phyloP scores from a whole-genome alignment of 1,140 invertebrate genomes.

The Lysiphlebus fabarum region DNA sequence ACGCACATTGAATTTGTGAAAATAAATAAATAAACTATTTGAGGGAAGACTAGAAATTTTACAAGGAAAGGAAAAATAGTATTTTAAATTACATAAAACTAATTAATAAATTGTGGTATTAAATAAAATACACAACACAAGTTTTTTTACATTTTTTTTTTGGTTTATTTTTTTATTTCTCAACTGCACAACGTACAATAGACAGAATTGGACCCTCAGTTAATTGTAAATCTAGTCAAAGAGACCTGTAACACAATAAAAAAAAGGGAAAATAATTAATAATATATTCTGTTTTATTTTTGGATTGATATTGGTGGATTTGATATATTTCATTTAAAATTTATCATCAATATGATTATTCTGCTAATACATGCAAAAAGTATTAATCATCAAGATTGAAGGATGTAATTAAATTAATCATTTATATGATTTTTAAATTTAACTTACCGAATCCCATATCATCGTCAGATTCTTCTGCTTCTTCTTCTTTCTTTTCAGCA shows the following conservation, averaged over 20 bases:
- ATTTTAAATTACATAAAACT: too few species aligned
- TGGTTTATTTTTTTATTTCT: too few species aligned
- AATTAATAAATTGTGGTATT: too few species aligned
- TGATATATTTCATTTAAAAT: slow-evolving; percentile 38
- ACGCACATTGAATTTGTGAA: too few species aligned
- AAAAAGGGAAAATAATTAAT: slow-evolving; percentile 22
- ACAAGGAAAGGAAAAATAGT: too few species aligned
- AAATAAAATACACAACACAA: too few species aligned
- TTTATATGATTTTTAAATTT: too few species aligned
- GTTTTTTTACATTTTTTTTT: too few species aligned
- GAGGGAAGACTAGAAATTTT: too few species aligned
- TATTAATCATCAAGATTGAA: slow-evolving; percentile 45
- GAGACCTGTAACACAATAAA: slow-evolving; percentile 63
- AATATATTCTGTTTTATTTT: slow-evolving; percentile 4
- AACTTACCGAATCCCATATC: slow-evolving; percentile 91
- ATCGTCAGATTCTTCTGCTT: slow-evolving; percentile 81
- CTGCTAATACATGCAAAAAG: slow-evolving; percentile 58
- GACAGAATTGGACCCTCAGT: too few species aligned
- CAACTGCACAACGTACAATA: too few species aligned
- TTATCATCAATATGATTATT: slow-evolving; percentile 45
- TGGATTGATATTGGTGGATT: neutral
- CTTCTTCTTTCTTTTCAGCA: slow-evolving; percentile 78
- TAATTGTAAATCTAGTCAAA: slow-evolving; percentile 60
- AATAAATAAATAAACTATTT: too few species aligned
- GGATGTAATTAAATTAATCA: neutral